A percentile compares a stretch with the other conserved stretches of the same genome.
phyloP scores from a whole-genome alignment of 2,113 vertebrate species.

The Copsychus sechellarum region DNA sequence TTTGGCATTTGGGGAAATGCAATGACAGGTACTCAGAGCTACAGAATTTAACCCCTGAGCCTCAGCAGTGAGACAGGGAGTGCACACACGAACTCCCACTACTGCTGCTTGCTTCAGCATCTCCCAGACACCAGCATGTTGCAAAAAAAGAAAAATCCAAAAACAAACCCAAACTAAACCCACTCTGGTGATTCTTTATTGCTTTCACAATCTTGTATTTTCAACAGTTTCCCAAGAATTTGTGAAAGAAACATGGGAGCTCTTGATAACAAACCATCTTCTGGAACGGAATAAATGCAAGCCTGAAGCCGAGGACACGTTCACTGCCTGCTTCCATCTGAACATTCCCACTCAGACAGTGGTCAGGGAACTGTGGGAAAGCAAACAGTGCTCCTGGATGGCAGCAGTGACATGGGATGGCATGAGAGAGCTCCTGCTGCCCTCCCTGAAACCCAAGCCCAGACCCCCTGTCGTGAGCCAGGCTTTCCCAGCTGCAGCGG shows the following conservation, averaged over 20 bases:
- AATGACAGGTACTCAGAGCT: not conserved
- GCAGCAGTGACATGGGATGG: not conserved
- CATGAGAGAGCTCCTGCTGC: not conserved
- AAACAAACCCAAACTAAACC: not conserved
- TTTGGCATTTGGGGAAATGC: not conserved
- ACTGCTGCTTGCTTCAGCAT: not conserved
- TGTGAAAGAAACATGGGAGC: not conserved
- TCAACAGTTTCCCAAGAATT: not conserved
- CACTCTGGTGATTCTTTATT: slow-evolving; percentile 27
- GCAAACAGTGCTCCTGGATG: not conserved
- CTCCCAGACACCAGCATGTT: not conserved
- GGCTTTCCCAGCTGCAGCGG: not conserved
- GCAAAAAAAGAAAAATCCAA: not conserved
- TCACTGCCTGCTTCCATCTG: not conserved
- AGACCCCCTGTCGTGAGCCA: not conserved
- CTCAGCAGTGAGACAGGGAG: not conserved
- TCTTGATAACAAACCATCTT: not conserved
- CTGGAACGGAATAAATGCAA: not conserved
- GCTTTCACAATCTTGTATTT: not conserved
- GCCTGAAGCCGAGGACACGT: not conserved
- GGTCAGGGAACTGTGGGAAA: not conserved
- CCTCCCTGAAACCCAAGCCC: not conserved
- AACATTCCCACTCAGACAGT: fast-evolving
- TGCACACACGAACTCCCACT: not conserved
- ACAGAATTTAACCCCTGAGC: not conserved